phyloP scores from a whole-genome alignment of 2,888 invertebrate species.

The Agriopis marginaria region DNA sequence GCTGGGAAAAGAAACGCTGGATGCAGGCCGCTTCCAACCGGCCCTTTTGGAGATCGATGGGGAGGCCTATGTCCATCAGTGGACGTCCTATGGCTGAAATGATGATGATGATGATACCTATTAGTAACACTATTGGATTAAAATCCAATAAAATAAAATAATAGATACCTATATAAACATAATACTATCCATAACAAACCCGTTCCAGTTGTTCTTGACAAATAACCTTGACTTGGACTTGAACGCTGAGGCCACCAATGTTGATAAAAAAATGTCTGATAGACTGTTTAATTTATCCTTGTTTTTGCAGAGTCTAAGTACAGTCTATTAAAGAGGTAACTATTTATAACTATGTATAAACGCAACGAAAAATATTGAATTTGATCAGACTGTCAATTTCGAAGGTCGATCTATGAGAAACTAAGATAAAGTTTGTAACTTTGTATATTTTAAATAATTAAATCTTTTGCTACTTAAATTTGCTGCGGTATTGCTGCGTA shows the following conservation, averaged over 20 bases:
- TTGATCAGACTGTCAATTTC: too few species aligned
- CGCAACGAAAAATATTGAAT: neutral
- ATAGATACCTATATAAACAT: neutral
- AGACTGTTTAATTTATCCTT: slow-evolving; percentile 17
- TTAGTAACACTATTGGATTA: neutral
- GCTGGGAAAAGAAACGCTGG: too few species aligned
- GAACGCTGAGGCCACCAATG: slow-evolving; percentile 19
- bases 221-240: slow-evolving; percentile 27
- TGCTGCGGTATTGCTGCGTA: too few species aligned
- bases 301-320: slow-evolving; percentile 13
- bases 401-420: too few species aligned
- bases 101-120: neutral
- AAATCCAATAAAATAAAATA: neutral
- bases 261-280: slow-evolving; percentile 31
- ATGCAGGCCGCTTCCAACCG: too few species aligned
- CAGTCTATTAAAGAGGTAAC: neutral
- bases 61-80: too few species aligned
- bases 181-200: slow-evolving; percentile 18
- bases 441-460: too few species aligned
- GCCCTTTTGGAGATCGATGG: too few species aligned
- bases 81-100: too few species aligned
- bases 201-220: slow-evolving; percentile 22
- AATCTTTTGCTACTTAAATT: too few species aligned
- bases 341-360: neutral
- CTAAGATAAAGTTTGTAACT: too few species aligned